Base-by-base conservation (phyloP, 2,888 invertebrate genomes). In the Eueremaeus valkanovi region DNA sequence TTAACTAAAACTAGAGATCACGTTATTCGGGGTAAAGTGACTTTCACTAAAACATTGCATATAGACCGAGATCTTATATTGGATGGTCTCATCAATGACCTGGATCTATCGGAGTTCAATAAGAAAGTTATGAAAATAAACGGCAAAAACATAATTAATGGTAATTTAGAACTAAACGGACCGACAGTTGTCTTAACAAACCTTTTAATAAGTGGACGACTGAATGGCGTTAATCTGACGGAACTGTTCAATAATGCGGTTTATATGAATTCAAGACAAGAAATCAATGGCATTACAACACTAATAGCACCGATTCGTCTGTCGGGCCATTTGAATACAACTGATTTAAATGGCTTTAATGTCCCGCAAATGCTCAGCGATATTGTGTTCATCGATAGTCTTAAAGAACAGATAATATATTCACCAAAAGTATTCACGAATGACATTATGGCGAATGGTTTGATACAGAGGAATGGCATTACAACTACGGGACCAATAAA, bases 1-100 rank as follows among this genome's bases (percentile, higher is more conserved):
- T 51, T 78, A 8, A 68, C 68, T 24, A 68, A 68, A n/a, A 40
- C 36, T 1, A 68, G 68, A 68, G 68, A 68, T 68, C 68, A 68
- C 40, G 24, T 42, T 6, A 68, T 68, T 13, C 8, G 13, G 40
- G 68, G 68, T 16, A 40, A 40, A 68, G 40, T 40, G 2, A 9
- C 5, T 24, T 68, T 68, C 40, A 13, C 13, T 9, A 68, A 40
- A 21, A 33, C 68, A 3, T 21, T 68, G n/a, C 21, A 40, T 11
- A 40, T 40, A 21, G 40, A 42, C 24, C 21, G 24, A 40, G 24
- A 68, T 13, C n/a, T 68, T 21, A 9, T 21, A 13, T 16, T 68
- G 24, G 24, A 40, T 68, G 68, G 68, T 68, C 40, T 36, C 0
- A 21, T 68, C 42, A 68, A 68, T 68, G 68, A 40, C 6, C 8